Evolutionary conservation across 2,797 vertebrate species (phyloP).

Genomic region (Agapornis canus): DNA sequence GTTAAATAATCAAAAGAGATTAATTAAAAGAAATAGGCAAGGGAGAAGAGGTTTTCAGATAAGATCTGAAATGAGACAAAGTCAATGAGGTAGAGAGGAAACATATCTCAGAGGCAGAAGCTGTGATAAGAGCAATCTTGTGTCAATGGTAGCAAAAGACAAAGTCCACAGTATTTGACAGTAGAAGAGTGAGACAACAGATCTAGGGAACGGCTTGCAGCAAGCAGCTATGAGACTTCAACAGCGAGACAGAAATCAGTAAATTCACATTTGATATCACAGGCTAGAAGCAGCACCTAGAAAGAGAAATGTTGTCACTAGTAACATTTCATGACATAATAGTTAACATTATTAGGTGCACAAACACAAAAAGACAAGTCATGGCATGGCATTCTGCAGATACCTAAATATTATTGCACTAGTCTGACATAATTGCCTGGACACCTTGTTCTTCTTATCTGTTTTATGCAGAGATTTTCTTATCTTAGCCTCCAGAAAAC

Average conservation of each 20-base stretch:
- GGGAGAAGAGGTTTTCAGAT: background rate
- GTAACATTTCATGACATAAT: background rate
- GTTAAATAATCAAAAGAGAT: conserved; percentile 15
- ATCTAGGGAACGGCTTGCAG: background rate
- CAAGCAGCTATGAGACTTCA: background rate
- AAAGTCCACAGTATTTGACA: background rate
- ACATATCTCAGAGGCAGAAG: background rate
- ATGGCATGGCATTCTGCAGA: background rate
- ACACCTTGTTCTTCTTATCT: background rate
- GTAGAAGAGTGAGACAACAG: background rate
- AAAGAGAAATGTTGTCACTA: background rate
- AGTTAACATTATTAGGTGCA: background rate
- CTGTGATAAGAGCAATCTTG: background rate
- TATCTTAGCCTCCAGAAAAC: background rate
- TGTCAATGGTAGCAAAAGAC: background rate
- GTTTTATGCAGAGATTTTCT: background rate
- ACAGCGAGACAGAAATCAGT: background rate
- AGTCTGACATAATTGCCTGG: background rate
- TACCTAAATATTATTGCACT: background rate
- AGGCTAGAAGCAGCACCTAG: background rate
- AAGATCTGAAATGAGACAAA: background rate
- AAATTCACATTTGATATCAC: background rate
- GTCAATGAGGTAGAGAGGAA: background rate
- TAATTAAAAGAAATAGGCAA: conserved; percentile 19
- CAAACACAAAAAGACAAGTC: background rate